Base-by-base conservation (phyloP, 53 echinoderm and acorn worm genomes). In the Crossaster papposus region DNA sequence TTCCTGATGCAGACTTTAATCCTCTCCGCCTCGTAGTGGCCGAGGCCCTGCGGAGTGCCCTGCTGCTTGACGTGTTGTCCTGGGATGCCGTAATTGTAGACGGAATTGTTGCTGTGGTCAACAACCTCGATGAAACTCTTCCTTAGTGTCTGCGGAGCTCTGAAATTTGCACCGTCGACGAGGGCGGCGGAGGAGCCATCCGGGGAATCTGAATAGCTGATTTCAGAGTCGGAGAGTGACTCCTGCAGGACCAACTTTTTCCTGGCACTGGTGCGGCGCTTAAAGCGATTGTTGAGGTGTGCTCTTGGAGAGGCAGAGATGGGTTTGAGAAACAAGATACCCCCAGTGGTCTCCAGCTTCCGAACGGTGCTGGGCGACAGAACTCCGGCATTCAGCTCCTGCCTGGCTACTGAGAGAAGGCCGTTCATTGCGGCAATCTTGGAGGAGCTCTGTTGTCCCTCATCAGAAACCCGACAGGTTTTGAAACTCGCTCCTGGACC, bases 1-100 rank as follows among this genome's bases (percentile, higher is more conserved):
- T 97, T 97, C 11, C 97, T 89, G 55, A 97, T 89, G 63, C 97
- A 97, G 9, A 97, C 97, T 63, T 70, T 89, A 58, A 97, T 97
- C 70, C 91, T 90, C 64, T 89, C 90, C 2, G 62, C 84, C 18
- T 64, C 90, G 9, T 34, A 74, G n/a, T 28, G 85, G 51, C 52
- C 54, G 2, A 44, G 33, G 8, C n/a, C 23, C 51, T 51, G 79
- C 36, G 36, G 63, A 51, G 74, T 71, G 53, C 79, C 79, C 77
- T 81, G 64, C 51, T 31, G 52, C 35, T 11, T 68, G 50, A 24
- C 20, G 2, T 80, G 71, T 7, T 78, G 77, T 22, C 79, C 79
- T 35, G 95, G 97, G 38, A 97, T 88, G 7, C 97, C 97, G 83
- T 97, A 97, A 71, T 97, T 95, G 80, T 95, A 97, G 22, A 86